Evolutionary conservation across 2,113 vertebrate species (phyloP), one percentile per base, ranked within the genome.

Genomic region (Elanoides forficatus): DNA sequence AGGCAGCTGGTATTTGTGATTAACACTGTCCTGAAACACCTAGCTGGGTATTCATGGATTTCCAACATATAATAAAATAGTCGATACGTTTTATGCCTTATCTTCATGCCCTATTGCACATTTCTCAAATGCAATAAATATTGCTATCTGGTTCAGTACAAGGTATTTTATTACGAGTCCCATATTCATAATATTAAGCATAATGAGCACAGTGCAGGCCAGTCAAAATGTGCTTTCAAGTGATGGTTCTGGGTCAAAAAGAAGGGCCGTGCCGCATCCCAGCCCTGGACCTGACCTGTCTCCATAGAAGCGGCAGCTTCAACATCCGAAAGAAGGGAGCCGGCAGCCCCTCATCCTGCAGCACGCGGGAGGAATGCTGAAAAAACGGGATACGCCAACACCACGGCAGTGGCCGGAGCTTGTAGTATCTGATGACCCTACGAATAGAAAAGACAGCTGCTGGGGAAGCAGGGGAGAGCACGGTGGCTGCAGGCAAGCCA

Each of bases 71-170:
- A 72, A 45, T 53, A 26, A 70, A 90, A 90, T 6, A 87, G 38
- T 45, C 2, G 0, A 21, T 60, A 53, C 2, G 7, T 83, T 86
- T 87, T 23, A 90, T 23, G 48, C 83, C 91, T 93, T 68, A 68
- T 93, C 82, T 85, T 70, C 86, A 94, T 60, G 86, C 91, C 85
- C 95, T 96, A 72, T 63, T 97, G 96, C 95, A 97, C 97, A 88
- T 74, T 95, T 81, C 88, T 95, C 36, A 13, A 81, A 78, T 48
- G 91, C 90, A 94, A 29, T 63, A 91, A 91, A 84, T 97, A 94
- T 78, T 96, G 96, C 95, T 95, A 59, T 72, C 90, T 93, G 14
- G 36, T 81, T 96, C 63, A 76, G 71, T 63, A 87, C 73, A 93
- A 92, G 80, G 63, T 43, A 53, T 84, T 84, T 92, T 74, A 68